Percentiles rank a stretch among this genome's conserved stretches.
These are phyloP conservation scores for Hydrotaea cyrtoneurina DNA, from an alignment of 2,888 invertebrate genomes.

Conservation along the genomic window DNA sequence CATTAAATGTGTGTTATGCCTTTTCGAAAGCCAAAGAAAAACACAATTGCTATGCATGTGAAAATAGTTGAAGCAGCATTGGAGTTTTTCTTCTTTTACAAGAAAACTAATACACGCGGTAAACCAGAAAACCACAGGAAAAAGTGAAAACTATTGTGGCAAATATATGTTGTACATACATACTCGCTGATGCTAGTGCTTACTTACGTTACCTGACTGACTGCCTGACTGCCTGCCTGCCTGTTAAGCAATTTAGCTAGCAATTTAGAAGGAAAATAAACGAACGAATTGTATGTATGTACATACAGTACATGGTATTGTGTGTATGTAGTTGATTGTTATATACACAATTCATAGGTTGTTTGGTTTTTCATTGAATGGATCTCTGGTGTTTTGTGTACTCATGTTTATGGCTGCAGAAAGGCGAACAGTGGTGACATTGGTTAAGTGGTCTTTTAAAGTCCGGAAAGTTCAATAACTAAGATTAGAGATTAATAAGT, in stretches of 20 bases:
- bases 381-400: constrained; percentile 1
- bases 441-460: too few relatives aligned
- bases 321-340: constrained; percentile 38
- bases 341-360: constrained; percentile 37
- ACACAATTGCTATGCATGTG: constrained; percentile 58
- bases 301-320: too few relatives aligned
- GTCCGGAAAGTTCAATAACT: too few relatives aligned
- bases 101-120: constrained; percentile 47
- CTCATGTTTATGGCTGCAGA: constrained; percentile 2
- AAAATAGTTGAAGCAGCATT: constrained; percentile 43
- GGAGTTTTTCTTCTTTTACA: constrained; percentile 20
- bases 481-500: too few relatives aligned
- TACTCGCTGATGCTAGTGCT: constrained; percentile 1
- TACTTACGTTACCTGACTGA: constrained; percentile 19
- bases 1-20: constrained; percentile 28
- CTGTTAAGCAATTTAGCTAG: constrained; percentile 65
- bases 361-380: background rate
- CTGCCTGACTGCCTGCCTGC: constrained; percentile 34
- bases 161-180: constrained; percentile 31
- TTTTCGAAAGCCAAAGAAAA: constrained; percentile 46
- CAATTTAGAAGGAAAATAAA: constrained; percentile 48
- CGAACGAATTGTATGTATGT: constrained; percentile 18
- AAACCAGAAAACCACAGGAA: constrained; percentile 66
- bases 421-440: background rate
- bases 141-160: constrained; percentile 66